phyloP scores from a whole-genome alignment of 2,113 vertebrate species.

The Nicator chloris region DNA sequence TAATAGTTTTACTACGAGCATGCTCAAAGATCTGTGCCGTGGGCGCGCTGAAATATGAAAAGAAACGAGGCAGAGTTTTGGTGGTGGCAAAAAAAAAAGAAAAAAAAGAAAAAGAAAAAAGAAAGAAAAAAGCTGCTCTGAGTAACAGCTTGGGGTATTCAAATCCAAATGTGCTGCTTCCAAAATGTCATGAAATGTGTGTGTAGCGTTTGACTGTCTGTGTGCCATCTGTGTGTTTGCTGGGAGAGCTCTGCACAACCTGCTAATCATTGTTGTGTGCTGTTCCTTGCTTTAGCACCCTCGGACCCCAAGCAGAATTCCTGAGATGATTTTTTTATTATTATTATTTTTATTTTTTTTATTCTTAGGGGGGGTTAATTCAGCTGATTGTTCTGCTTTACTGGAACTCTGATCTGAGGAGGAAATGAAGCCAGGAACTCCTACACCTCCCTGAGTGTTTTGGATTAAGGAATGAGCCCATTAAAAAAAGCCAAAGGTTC shows the following conservation, averaged over 20 bases:
- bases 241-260: constrained; percentile 15
- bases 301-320: background rate
- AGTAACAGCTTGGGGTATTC: constrained; percentile 27
- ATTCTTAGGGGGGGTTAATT: background rate
- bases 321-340: background rate
- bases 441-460: background rate
- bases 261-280: constrained; percentile 13
- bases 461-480: background rate
- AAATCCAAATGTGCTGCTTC: constrained; percentile 69
- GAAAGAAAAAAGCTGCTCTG: background rate
- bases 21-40: background rate
- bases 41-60: background rate
- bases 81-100: background rate
- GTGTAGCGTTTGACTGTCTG: constrained; percentile 39
- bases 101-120: background rate
- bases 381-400: background rate
- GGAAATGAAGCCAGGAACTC: background rate
- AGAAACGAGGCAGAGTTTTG: background rate
- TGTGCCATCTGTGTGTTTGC: constrained; percentile 64
- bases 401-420: background rate
- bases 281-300: constrained; percentile 2
- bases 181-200: constrained; percentile 67
- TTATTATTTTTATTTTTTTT: background rate
- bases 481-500: background rate
- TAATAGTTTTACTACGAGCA: constrained; percentile 73